Evolutionary conservation across 1,140 invertebrate genomes (phyloP).

Genomic region (Venustaconcha ellipsiformis): DNA sequence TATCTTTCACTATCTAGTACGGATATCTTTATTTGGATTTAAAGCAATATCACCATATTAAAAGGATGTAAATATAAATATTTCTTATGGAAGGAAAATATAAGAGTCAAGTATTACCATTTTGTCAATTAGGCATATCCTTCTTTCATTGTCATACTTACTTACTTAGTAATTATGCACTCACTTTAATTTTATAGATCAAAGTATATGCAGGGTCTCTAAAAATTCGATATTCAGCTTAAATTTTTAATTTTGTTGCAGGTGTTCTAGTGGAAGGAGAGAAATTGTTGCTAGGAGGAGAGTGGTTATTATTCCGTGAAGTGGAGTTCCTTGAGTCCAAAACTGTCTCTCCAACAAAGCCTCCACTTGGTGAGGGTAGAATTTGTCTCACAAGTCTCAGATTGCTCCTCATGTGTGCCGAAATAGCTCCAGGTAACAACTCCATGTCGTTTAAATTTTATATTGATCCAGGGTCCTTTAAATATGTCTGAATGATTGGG

Average conservation of each 20-base stretch:
- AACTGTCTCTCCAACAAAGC: conserved; percentile 32
- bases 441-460: background rate
- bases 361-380: conserved; percentile 48
- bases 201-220: background rate
- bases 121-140: background rate
- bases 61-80: no score
- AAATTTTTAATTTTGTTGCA: conserved; percentile 17
- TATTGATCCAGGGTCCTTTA: no score
- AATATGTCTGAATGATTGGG: no score
- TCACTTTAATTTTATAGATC: background rate
- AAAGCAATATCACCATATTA: no score
- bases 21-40: no score
- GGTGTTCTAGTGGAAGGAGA: conserved; percentile 52
- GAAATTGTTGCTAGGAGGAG: conserved; percentile 32
- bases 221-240: background rate
- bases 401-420: conserved; percentile 52
- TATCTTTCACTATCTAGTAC: no score
- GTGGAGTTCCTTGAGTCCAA: conserved; percentile 46
- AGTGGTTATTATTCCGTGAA: conserved; percentile 41
- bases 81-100: background rate
- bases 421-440: conserved; percentile 40
- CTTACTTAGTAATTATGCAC: background rate
- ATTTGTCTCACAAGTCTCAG: conserved; percentile 52
- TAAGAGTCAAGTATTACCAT: background rate
- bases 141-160: background rate